Conservation (phyloP, 2,888 invertebrate genomes). For the Apeira syringaria region DNA sequence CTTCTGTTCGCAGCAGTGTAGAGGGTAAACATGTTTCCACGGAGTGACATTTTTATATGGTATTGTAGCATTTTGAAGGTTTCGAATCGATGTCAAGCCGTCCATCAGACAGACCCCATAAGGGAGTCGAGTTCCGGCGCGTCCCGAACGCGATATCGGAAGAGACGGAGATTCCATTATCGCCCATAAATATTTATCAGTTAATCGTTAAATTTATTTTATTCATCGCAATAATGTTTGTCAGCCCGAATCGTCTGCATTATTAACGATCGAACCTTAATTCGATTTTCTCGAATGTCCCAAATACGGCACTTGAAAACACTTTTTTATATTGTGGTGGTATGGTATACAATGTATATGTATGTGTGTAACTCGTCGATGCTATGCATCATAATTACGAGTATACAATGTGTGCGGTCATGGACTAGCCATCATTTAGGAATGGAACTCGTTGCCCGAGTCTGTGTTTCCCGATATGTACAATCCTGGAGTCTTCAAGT, state of each 20-base stretch:
- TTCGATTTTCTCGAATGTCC: slow-evolving; percentile 6
- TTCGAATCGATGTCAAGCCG: slow-evolving; percentile 14
- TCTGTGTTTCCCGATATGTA: too few species aligned
- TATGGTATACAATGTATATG: too few species aligned
- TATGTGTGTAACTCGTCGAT: too few species aligned
- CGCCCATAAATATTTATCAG: slow-evolving; percentile 32
- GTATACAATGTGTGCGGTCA: slow-evolving; percentile 36
- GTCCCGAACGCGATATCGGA: slow-evolving; percentile 21
- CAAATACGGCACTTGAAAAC: neutral
- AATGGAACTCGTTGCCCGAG: too few species aligned
- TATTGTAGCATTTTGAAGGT: slow-evolving; percentile 1
- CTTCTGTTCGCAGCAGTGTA: too few species aligned
- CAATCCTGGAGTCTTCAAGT: too few species aligned
- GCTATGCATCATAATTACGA: too few species aligned
- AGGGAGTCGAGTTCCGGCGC: slow-evolving; percentile 25
- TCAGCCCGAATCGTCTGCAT: slow-evolving; percentile 14
- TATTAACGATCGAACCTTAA: slow-evolving; percentile 19
- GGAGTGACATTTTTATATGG: too few species aligned
- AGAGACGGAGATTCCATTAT: slow-evolving; percentile 16
- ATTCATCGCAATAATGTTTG: slow-evolving; percentile 16
- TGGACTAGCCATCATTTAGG: too few species aligned
- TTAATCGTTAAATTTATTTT: slow-evolving; percentile 15
- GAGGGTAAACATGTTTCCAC: too few species aligned
- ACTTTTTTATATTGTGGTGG: slow-evolving; percentile 20
- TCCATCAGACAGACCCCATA: slow-evolving; percentile 17